Evolutionary conservation across 2,888 invertebrate genomes (phyloP).

Genomic region (Chydorus sphaericus): DNA sequence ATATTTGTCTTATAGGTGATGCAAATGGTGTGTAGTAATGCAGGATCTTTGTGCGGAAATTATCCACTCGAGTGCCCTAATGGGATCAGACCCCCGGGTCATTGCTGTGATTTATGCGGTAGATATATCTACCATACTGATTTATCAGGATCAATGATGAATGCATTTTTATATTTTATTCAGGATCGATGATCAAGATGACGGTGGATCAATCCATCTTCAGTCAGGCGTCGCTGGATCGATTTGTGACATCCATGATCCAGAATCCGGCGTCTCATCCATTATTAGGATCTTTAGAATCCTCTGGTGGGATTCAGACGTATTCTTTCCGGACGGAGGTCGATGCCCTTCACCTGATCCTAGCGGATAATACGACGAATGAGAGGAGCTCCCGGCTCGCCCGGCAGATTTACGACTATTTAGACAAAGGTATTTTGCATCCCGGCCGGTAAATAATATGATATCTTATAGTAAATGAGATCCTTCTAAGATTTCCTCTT

Average conservation of each 20-base stretch:
- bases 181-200: background rate
- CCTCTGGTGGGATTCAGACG: background rate
- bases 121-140: background rate
- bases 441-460: too few relatives aligned
- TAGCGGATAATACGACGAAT: background rate
- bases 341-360: background rate
- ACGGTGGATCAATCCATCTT: background rate
- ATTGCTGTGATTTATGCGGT: background rate
- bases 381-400: background rate
- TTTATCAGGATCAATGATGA: background rate
- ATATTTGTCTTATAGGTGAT: background rate
- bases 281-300: too few relatives aligned
- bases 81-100: background rate
- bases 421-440: constrained; percentile 1
- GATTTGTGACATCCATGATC: background rate
- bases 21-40: constrained; percentile 9
- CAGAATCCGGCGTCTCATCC: too few relatives aligned
- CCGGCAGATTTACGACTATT: background rate
- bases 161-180: background rate
- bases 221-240: background rate
- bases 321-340: background rate
- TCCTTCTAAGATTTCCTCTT: too few relatives aligned
- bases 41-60: background rate
- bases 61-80: background rate
- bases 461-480: too few relatives aligned